Base-by-base conservation (phyloP, 2,113 vertebrate species). In the Barnardius zonarius region DNA sequence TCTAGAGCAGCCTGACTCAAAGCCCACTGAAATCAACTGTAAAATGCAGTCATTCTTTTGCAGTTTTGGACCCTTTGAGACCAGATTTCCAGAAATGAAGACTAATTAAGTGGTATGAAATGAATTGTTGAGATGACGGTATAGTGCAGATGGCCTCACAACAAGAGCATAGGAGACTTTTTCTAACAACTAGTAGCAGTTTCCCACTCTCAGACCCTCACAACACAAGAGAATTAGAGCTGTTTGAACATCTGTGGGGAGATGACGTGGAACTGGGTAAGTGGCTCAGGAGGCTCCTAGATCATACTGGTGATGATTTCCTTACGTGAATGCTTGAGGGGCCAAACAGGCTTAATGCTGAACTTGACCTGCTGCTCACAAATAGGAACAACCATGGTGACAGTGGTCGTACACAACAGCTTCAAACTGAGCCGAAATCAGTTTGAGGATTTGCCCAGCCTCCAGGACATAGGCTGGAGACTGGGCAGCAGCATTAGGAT, bases 61-160 rank as follows among this genome's bases (percentile, higher is more conserved):
- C 23, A 86, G 7, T 55, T 86, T 82, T 63, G 25, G 10, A 55
- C 6, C 1, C 3, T 59, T 63, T 62, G 17, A 41, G 51, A n/a
- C 1, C 13, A 68, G 11, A 62, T 78, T 86, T 92, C 44, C 22
- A 62, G 33, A 69, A 81, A 7, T 78, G 19, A 17, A 57, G 17
- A 83, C 43, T 19, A 82, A 64, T 33, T 31, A 59, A 88, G 17
- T 31, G 3, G 11, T 17, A 84, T 61, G 13, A 84, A 87, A 17
- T 54, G 27, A 46, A 33, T 63, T 67, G 4, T 70, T 75, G 46
- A 49, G 16, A 7, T 39, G 3, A 3, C 41, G 4, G 5, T 1
- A 0, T 49, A 20, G 10, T 17, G 1, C 37, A 43, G 39, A 37
- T 0, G 0, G 5, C 14, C 7, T 64, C 62, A 54, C 51, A 59